Base-by-base conservation (phyloP, 2,113 vertebrate species). In the Sprattus sprattus region DNA sequence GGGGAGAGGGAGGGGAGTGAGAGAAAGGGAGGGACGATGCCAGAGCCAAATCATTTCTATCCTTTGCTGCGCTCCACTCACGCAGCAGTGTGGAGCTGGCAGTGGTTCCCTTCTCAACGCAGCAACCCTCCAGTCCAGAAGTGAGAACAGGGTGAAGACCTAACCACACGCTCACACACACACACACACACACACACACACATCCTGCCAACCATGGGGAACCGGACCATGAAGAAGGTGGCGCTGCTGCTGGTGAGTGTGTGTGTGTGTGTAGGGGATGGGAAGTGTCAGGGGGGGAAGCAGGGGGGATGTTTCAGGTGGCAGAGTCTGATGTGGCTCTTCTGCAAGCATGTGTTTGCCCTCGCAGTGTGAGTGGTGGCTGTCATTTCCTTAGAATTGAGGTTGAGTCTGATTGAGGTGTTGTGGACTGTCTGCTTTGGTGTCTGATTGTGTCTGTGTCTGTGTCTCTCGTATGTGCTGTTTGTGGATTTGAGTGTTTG, bases 211-310 rank as follows among this genome's bases (percentile, higher is more conserved):
- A 54, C 6, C 88, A 88, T 91, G 82, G 60, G 86, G 49, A 91
- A 90, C 89, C 20, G 0, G 88, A 91, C 64, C 67, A 83, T 87
- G 75, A 89, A 87, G 85, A 88, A 92, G 71, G 88, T 92, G 0
- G 87, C 78, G 8, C 85, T 93, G 86, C 89, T 90, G 86, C 46
- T 91, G 86, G 88, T 90, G 87, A 89, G 88, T 88, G 47, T 28
- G 39, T 60, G n/a, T n/a, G n/a, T n/a, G n/a, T n/a, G n/a, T n/a
- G n/a, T n/a, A n/a, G n/a, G n/a, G n/a, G n/a, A n/a, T n/a, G n/a
- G n/a, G n/a, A n/a, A n/a, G n/a, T n/a, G n/a, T n/a, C n/a, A 22
- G 44, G 50, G 45, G 44, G 54, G 18, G 22, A 18, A 6, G 54
- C 18, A 20, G 20, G 18, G 54, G 54, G 1, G 54, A 22, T 60